Evolutionary conservation across 2,797 vertebrate genomes (phyloP).

Genomic region (Falco berigora): DNA sequence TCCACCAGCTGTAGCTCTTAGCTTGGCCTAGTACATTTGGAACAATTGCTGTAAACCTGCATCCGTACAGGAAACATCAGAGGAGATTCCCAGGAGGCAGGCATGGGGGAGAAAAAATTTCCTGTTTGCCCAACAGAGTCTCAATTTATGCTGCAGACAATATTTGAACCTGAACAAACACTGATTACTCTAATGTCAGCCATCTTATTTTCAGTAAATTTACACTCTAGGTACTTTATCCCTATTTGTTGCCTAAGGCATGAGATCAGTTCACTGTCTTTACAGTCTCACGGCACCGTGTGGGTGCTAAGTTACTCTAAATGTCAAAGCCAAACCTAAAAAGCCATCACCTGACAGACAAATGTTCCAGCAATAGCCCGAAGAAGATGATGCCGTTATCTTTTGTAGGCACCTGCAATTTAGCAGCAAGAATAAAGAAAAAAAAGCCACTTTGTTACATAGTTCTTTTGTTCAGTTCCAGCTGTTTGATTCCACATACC

Average conservation of each 20-base stretch:
- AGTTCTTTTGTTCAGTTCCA: background rate
- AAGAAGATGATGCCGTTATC: background rate
- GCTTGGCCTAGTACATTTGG: background rate
- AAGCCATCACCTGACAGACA: background rate
- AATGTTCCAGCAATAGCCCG: background rate
- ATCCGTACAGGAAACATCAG: background rate
- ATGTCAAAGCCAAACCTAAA: background rate
- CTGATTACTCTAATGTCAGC: background rate
- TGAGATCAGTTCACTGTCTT: background rate
- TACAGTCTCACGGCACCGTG: background rate
- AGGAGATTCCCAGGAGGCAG: background rate
- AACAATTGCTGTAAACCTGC: background rate
- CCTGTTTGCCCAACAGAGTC: background rate
- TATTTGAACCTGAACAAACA: background rate
- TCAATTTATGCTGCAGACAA: background rate
- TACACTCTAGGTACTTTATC: background rate
- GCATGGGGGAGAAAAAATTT: background rate
- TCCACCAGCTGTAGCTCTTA: background rate
- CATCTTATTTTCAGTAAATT: background rate
- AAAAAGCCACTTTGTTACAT: background rate
- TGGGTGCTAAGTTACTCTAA: background rate
- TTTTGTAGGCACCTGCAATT: background rate
- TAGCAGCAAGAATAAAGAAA: background rate
- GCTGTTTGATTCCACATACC: background rate
- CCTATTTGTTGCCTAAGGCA: background rate